Evolutionary conservation across 2,113 vertebrate species (phyloP).

Genomic region (Ciconia stormi): DNA sequence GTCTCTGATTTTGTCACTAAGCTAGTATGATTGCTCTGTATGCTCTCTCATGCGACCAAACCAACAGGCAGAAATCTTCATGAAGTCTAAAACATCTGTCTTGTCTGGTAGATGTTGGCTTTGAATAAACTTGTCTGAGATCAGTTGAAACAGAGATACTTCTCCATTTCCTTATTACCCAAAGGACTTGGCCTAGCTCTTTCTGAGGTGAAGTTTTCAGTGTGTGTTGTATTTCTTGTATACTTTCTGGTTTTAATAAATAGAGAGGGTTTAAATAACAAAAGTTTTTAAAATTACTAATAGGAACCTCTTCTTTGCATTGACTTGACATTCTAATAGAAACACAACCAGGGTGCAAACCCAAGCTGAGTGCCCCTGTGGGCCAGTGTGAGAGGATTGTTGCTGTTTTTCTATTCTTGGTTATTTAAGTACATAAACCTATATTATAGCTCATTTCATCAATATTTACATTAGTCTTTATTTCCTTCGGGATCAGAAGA

Average conservation of each 20-base stretch:
- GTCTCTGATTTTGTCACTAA: constrained; percentile 10
- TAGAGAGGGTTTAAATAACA: not conserved
- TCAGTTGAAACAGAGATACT: not conserved
- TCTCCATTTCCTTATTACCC: not conserved
- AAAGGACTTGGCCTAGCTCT: not conserved
- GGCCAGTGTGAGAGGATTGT: not conserved
- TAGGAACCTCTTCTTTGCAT: not conserved
- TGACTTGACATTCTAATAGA: not conserved
- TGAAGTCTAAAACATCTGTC: constrained; percentile 29
- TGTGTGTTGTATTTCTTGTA: not conserved
- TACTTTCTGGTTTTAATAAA: constrained; percentile 34
- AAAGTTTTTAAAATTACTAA: not conserved
- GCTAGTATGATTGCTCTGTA: not conserved
- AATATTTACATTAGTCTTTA: not conserved
- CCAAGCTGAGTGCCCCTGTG: not conserved
- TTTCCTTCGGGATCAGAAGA: not conserved
- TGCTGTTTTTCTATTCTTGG: not conserved
- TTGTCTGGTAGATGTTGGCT: not conserved
- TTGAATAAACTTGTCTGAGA: not conserved
- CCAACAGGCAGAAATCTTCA: not conserved
- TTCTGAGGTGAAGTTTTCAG: constrained; percentile 24
- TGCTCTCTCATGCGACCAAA: not conserved
- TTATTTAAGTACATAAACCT: not conserved
- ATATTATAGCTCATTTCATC: not conserved
- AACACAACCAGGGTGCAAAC: not conserved